Base-by-base conservation (phyloP, 2,888 invertebrate genomes). In the Conchocele bisecta region DNA sequence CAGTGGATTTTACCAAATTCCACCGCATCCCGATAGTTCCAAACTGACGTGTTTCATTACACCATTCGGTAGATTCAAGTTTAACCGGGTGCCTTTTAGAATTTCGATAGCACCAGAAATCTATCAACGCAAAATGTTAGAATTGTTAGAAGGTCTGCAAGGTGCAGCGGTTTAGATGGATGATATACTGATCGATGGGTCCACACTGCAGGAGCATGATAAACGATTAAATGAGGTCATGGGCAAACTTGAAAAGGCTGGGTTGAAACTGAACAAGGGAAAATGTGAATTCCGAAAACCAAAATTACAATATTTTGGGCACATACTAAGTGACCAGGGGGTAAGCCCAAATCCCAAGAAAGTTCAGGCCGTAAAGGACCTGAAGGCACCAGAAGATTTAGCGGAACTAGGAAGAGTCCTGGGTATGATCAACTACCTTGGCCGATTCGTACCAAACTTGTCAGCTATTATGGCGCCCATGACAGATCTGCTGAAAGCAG, bases 1-100 rank as follows among this genome's bases (percentile, higher is more conserved):
- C 33, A 64, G 42, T n/a, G 75, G 71, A 24, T 79, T 67, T 53
- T 77, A 68, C 63, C 76, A 79, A 39, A 50, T 65, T 35, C 51
- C 58, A n/a, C 56, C 75, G 1, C 63, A 65, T 22, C 37, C 57
- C 4, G 46, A 61, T 39, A 54, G 64, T 44, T 59, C 63, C 15
- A 63, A 69, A 20, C 44, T 78, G 1, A 73, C 69, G 22, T 67
- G 64, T 28, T 66, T 77, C 13, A 73, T 71, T 24, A 70, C 68
- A 0, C 71, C 70, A 13, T 75, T 68, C 20, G 73, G 71, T 0
- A 22, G 66, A 22, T 74, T 68, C n/a, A 58, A 54, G 7, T 76
- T 67, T 41, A 53, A 42, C 13, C 33, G 75, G 3, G 22, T 74
- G 3, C 71, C 73, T 0, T 74, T 71, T 54, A 70, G 74, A 11